Conservation (phyloP, 2,113 vertebrate genomes). For the Corydoras sp. region DNA sequence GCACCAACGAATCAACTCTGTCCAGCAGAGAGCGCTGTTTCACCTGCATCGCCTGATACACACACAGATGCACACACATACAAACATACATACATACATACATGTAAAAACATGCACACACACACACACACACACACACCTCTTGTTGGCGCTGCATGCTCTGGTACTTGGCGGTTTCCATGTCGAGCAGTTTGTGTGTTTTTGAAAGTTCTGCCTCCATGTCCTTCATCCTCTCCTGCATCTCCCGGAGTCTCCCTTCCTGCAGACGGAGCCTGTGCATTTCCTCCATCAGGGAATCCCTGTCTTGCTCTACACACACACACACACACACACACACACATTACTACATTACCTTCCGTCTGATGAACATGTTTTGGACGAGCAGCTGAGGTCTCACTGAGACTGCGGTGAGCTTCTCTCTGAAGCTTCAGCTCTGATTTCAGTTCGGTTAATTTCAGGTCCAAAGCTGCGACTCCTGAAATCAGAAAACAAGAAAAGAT, state of each 20-base stretch:
- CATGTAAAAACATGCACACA: not conserved
- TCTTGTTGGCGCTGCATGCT: slow-evolving; percentile 76
- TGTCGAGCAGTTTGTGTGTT: slow-evolving; percentile 67
- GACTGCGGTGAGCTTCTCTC: slow-evolving; percentile 56
- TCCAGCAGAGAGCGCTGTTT: slow-evolving; percentile 78
- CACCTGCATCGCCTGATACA: slow-evolving; percentile 73
- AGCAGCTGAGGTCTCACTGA: slow-evolving; percentile 39
- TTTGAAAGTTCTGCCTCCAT: slow-evolving; percentile 63
- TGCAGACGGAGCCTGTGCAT: slow-evolving; percentile 50
- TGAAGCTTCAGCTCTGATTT: slow-evolving; percentile 62
- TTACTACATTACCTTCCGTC: too few relatives aligned
- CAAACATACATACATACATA: not conserved
- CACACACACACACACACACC: slow-evolving; percentile 58
- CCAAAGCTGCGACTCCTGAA: slow-evolving; percentile 58
- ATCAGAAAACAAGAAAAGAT: not conserved
- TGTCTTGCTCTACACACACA: slow-evolving; percentile 54
- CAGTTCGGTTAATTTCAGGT: slow-evolving; percentile 59
- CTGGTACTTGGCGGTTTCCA: slow-evolving; percentile 76
- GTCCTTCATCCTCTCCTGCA: slow-evolving; percentile 66
- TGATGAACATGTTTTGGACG: too few relatives aligned
- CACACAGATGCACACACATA: slow-evolving; percentile 16
- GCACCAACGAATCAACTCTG: slow-evolving; percentile 73
- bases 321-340: slow-evolving; percentile 19
- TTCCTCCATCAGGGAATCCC: slow-evolving; percentile 60
- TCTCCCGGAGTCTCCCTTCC: slow-evolving; percentile 49